Conservation (phyloP, 2,113 vertebrate species). For the Vidua macroura region DNA sequence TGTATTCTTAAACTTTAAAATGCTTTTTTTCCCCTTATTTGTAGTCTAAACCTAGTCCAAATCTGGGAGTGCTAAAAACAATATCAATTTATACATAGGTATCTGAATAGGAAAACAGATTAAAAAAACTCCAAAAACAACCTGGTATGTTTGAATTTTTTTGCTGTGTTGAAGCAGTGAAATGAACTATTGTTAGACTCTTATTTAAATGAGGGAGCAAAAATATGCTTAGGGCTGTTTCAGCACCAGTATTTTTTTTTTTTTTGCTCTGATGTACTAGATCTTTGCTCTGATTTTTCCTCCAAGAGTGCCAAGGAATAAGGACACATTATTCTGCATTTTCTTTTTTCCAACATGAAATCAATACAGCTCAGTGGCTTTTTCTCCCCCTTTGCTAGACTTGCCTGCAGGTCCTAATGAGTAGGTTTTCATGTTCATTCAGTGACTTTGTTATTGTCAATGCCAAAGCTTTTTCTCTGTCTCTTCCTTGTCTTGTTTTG, state of each 20-base stretch:
- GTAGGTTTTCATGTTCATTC: neutral
- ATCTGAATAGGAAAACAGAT: neutral
- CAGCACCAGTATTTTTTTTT: neutral
- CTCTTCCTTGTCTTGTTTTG: conserved; percentile 39
- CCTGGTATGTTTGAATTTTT: neutral
- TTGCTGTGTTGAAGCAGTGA: neutral
- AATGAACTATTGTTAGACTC: neutral
- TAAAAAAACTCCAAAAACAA: neutral
- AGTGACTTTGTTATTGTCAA: neutral
- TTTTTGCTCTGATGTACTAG: neutral
- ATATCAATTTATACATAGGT: neutral
- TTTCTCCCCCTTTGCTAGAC: neutral
- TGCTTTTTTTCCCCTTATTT: neutral
- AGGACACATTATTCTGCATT: neutral
- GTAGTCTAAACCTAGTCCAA: neutral
- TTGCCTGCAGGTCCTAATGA: neutral
- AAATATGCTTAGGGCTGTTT: neutral
- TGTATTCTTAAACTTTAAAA: neutral
- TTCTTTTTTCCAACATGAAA: neutral
- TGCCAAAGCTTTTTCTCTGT: conserved; percentile 48
- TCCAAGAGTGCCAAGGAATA: neutral
- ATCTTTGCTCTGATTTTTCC: neutral
- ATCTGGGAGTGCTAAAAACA: neutral
- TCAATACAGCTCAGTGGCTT: neutral
- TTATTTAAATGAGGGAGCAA: neutral